Conservation (phyloP, 2,797 vertebrate species). For the Argentina silus region DNA sequence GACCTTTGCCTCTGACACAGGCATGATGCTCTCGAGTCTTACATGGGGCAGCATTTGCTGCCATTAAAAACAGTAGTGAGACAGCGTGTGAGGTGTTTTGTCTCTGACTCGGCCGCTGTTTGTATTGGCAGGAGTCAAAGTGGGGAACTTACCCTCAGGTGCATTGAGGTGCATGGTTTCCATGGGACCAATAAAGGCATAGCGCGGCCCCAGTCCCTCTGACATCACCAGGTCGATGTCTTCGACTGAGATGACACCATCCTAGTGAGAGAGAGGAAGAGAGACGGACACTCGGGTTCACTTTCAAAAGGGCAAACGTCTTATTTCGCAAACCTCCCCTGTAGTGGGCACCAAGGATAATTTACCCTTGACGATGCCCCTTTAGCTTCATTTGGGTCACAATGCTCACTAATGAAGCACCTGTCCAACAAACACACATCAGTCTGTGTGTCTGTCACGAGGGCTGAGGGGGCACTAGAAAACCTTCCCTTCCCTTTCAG, state of each 20-base stretch:
- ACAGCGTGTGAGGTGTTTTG: neutral
- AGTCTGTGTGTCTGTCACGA: constrained; percentile 14
- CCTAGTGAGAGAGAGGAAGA: constrained; percentile 71
- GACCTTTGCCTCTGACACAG: neutral
- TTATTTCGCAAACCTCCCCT: neutral
- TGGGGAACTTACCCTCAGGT: constrained; percentile 81
- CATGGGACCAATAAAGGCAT: constrained; percentile 95
- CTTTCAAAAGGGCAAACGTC: neutral
- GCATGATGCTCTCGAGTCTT: neutral
- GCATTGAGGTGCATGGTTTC: constrained; percentile 98
- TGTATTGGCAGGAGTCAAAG: neutral
- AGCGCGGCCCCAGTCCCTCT: constrained; percentile 95
- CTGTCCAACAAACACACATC: constrained; percentile 24
- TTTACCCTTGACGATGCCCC: no score
- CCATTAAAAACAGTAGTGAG: neutral
- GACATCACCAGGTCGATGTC: constrained; percentile 98
- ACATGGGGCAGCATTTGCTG: neutral
- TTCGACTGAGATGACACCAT: constrained; percentile 87
- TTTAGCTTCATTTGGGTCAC: no score
- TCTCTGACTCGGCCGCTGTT: neutral
- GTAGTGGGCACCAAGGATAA: no score
- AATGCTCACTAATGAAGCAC: neutral
- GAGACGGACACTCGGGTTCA: constrained; percentile 9
- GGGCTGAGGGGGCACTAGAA: constrained; percentile 11
- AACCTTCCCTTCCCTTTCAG: constrained; percentile 45